Conservation (phyloP, 1,140 invertebrate species). For the Proales similis region DNA sequence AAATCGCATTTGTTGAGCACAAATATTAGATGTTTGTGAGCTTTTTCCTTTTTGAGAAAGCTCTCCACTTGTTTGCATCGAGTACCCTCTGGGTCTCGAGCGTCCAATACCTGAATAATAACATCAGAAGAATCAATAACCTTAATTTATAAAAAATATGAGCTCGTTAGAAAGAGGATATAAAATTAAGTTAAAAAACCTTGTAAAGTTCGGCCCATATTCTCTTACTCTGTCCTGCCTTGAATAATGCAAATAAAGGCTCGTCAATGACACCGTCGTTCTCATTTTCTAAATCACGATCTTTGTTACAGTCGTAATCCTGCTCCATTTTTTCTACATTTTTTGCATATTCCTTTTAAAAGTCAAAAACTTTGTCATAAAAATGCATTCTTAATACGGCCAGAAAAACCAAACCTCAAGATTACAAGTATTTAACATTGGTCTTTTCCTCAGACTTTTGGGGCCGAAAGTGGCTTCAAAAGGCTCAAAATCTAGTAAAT, state of each 20-base stretch:
- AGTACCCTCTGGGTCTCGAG: constrained; percentile 87
- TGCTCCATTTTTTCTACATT: constrained; percentile 44
- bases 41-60: constrained; percentile 77
- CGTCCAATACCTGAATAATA: constrained; percentile 81
- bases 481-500: constrained; percentile 87
- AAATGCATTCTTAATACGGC: too few relatives aligned
- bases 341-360: constrained; percentile 40
- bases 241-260: constrained; percentile 54
- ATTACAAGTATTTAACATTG: constrained; percentile 66
- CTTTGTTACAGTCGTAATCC: constrained; percentile 39
- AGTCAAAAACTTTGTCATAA: background rate
- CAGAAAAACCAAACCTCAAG: constrained; percentile 52
- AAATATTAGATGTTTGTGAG: constrained; percentile 87
- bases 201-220: constrained; percentile 99
- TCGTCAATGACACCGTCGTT: constrained; percentile 42
- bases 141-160: constrained; percentile 45
- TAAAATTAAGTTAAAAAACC: constrained; percentile 47
- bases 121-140: constrained; percentile 98
- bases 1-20: constrained; percentile 86
- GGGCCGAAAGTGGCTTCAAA: constrained; percentile 89
- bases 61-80: constrained; percentile 84
- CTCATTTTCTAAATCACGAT: constrained; percentile 20
- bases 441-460: constrained; percentile 81
- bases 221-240: constrained; percentile 79
- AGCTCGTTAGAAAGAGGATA: background rate